Evolutionary conservation across 2,888 invertebrate species (phyloP), one percentile per base, ranked within the genome.

Genomic region (Drosophila atripex): DNA sequence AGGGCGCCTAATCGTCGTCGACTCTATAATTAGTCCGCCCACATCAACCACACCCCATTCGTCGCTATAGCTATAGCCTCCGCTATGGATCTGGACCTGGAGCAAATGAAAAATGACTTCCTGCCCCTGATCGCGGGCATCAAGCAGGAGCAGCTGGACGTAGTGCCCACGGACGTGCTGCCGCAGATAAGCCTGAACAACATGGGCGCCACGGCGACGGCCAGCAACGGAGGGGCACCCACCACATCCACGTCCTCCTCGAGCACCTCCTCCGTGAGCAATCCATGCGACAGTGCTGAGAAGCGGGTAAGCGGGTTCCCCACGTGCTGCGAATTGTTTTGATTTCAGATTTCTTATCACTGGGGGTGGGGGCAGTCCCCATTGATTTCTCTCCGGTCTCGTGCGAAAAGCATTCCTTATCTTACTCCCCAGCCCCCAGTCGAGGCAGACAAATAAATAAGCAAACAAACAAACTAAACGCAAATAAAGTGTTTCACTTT

Each of bases 261-360:
- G 35, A 82, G 86, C 12, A 80, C 89, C 23, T 88, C 90, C 16
- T 89, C 89, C n/a, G 77, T 90, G 73, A 90, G 90, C 12, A 91
- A 91, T 86, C 91, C 91, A 54, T 92, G 91, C 57, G 92, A 92
- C 68, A 92, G 92, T 72, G 92, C 90, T 18, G 92, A 92, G 57
- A 92, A 92, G 77, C 89, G 91, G 87, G 92, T 92, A 88, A 91
- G 91, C 65, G 9, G n/a, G n/a, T n/a, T 28, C 28, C 28, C 7
- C 28, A 12, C 32, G 38, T 14, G 14, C 14, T 25, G 14, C 25
- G 11, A 45, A 45, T 7, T 55, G 53, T 28, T 63, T 52, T 45
- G 43, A 25, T 35, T 63, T 28, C 12, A 9, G 14, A 18, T n/a
- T 35, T 5, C 25, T 63, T 64, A 43, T 63, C 38, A 3, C 18